Base-by-base conservation (phyloP, 2,888 invertebrate species). In the Resseliella maxima region DNA sequence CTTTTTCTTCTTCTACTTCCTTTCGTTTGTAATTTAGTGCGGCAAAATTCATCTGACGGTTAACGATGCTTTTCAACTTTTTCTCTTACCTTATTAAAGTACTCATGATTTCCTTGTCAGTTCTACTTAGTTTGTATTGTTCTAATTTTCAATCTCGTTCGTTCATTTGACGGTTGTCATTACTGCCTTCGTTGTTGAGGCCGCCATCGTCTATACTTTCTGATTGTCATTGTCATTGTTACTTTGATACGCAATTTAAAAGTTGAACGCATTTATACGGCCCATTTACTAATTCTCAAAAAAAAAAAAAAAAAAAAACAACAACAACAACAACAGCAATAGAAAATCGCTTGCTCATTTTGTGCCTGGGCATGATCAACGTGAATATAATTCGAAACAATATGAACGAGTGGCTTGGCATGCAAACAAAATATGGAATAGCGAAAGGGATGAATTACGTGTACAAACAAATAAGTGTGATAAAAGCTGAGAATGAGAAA, bases 251-350 rank as follows among this genome's bases (percentile, higher is more conserved):
- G 35, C 31, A 72, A 10, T 15, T 15, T 31, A 31, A 72, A 3
- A 31, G 59, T 72, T 31, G 35, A 15, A 72, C 72, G 72, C 35
- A 72, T 72, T 72, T 72, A 31, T 35, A 72, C 72, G 72, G 72
- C 72, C n/a, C 72, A 72, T 72, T 72, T 72, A 72, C 35, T 35
- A 72, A 72, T 31, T 72, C 72, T n/a, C 24, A n/a, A 41, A 41
- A 5, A 41, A 41, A 41, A 41, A 41, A 41, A 41, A 12, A 5
- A 5, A 41, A 41, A 41, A 41, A 41, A 41, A 41, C 41, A 41
- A 5, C 10, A 3, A 3, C 59, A 59, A n/a, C n/a, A n/a, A 35
- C 72, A 59, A 59, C n/a, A 27, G 5, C 72, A 31, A 35, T 12
- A 8, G 2, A 3, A 31, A 72, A 59, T 59, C 27, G 59, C 72